Evolutionary conservation across 2,113 vertebrate species (phyloP).

Genomic region (Nothocercus julius): DNA sequence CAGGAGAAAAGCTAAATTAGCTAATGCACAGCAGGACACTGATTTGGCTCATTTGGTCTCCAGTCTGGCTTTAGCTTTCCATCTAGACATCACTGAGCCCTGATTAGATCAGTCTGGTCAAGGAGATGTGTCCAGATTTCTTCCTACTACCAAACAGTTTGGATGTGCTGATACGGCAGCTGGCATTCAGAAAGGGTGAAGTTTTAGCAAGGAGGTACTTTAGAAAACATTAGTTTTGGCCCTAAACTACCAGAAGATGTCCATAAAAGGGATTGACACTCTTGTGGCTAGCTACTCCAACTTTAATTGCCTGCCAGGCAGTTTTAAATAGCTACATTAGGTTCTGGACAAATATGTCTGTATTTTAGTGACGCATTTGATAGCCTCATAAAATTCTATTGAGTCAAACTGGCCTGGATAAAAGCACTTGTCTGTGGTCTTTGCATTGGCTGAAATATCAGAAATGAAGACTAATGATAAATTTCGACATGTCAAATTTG

Average conservation of each 20-base stretch:
- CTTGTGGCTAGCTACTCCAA: neutral
- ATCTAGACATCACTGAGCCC: neutral
- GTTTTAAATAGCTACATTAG: neutral
- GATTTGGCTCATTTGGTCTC: neutral
- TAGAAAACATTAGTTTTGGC: neutral
- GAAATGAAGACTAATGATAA: neutral
- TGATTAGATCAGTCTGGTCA: neutral
- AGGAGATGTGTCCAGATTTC: neutral
- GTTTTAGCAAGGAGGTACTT: neutral
- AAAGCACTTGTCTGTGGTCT: conserved; percentile 8
- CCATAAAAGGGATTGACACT: neutral
- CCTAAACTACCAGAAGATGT: neutral
- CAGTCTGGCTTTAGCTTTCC: neutral
- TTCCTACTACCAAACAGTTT: neutral
- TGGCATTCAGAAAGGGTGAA: neutral
- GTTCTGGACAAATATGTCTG: neutral
- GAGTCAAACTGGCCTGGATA: conserved; percentile 3
- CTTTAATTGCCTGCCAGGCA: neutral
- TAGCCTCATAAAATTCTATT: conserved; percentile 23
- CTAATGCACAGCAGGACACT: neutral
- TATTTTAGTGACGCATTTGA: conserved; percentile 29
- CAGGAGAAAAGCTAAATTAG: neutral
- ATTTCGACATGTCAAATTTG: neutral
- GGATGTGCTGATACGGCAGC: neutral
- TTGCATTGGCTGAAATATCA: neutral